Conservation (phyloP, 2,888 invertebrate species). For the Drosophila mulleri region DNA sequence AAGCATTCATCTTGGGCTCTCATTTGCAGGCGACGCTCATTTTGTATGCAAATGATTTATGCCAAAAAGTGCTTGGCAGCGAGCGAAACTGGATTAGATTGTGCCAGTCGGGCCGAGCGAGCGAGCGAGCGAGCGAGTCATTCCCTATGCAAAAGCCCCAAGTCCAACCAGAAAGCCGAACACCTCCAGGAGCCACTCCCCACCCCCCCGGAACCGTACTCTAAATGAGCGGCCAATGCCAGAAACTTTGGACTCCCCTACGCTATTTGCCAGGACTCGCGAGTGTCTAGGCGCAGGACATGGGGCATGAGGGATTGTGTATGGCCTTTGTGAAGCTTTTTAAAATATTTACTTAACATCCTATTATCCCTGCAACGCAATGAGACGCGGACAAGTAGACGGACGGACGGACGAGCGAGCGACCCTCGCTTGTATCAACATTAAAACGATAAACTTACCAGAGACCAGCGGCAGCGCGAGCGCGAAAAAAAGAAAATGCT, state of each 20-base stretch:
- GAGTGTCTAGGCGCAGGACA: slow-evolving; percentile 10
- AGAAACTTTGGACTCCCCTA: slow-evolving; percentile 66
- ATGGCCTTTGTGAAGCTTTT: slow-evolving; percentile 47
- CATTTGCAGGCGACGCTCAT: slow-evolving; percentile 77
- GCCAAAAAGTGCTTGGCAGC: slow-evolving; percentile 75
- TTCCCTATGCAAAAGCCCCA: slow-evolving; percentile 49
- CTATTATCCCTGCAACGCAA: slow-evolving; percentile 73
- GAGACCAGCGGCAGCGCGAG: slow-evolving; percentile 26
- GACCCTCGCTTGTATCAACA: slow-evolving; percentile 79
- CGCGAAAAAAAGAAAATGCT: slow-evolving; percentile 36
- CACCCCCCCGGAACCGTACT: neutral
- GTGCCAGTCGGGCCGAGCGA: slow-evolving; percentile 47
- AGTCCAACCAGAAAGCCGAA: neutral
- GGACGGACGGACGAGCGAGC: slow-evolving; percentile 55
- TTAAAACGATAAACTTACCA: slow-evolving; percentile 80
- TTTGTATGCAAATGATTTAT: slow-evolving; percentile 84
- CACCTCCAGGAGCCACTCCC: neutral
- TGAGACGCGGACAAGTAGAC: slow-evolving; percentile 29
- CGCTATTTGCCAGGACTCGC: slow-evolving; percentile 32
- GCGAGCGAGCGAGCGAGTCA: slow-evolving; percentile 36
- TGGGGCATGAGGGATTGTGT: neutral
- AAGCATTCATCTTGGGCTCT: slow-evolving; percentile 74
- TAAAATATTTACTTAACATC: slow-evolving; percentile 81
- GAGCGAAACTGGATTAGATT: slow-evolving; percentile 78
- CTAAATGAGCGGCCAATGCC: slow-evolving; percentile 68